Base-by-base conservation (phyloP, 2,888 invertebrate species). In the Drosophila silvestris region DNA sequence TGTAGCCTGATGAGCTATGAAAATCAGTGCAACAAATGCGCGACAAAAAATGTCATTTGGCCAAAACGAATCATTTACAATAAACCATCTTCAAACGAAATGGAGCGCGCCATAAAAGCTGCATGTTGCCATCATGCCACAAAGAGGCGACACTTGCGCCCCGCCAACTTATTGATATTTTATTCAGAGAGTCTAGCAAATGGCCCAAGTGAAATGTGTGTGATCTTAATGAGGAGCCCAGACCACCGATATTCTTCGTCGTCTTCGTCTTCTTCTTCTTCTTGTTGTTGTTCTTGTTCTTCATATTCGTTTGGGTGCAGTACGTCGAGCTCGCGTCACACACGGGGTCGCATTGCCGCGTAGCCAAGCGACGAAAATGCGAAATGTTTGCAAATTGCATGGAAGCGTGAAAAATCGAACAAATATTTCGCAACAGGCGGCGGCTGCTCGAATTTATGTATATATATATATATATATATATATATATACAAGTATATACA, bases 31-130 rank as follows among this genome's bases (percentile, higher is more conserved):
- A 83, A 90, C 89, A 89, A 90, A 81, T 85, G 85, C 79, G 79
- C 87, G 76, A 85, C 89, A 83, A 83, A 89, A 88, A 83, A 82
- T 87, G 82, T 88, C 91, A 90, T 91, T 91, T 91, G 90, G 85
- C 78, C 85, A 90, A 83, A 90, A 91, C 92, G 92, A 86, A 91
- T 92, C 92, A 92, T 92, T 92, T 92, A 88, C 86, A 90, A 82
- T 84, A 84, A 92, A 87, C 81, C 89, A 89, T 91, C 92, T 90
- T 92, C 90, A 90, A 87, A 85, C 76, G 85, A 91, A 91, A 91
- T 91, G 89, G 87, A 90, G 89, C 88, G 78, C 71, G 69, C 67
- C 70, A 88, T 56, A 74, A 81, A 77, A 85, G 66, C 63, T 59
- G 50, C 54, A 64, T 47, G 47, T 64, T 58, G 57, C 58, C 60